Evolutionary conservation across 2,797 vertebrate species (phyloP), one percentile per base, ranked within the genome.

Genomic region (Mionectes olivaceus): DNA sequence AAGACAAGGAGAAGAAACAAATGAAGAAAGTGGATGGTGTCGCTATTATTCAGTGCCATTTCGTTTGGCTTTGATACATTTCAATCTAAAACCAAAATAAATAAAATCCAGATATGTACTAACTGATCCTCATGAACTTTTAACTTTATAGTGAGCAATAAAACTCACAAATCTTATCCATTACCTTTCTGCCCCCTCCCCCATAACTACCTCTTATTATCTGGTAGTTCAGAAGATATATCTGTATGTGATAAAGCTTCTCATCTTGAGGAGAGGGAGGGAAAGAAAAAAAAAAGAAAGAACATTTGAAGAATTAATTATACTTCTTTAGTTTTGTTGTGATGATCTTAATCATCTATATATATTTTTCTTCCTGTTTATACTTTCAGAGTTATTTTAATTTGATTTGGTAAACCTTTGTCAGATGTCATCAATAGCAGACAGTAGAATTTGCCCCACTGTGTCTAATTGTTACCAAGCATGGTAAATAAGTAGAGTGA

Each of bases 221-320:
- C 57, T 65, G 59, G 44, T 50, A 44, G 9, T 25, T 52, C n/a
- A 46, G 28, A 65, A 44, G n/a, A 44, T 21, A 25, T 17, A 37
- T 28, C 23, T 50, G 10, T 2, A 0, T n/a, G 3, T 1, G 3
- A 41, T 3, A 16, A 32, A 5, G 7, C 11, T 50, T 5, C 13
- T 86, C 12, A 33, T 47, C 28, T 35, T 52, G 21, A 5, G 22
- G 3, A 1, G 1, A 4, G 15, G 15, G 0, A 1, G 2, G 1
- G 1, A 6, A 1, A 17, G 18, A 28, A 50, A 50, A 49, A 9
- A 46, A 28, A 63, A 30, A 2, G 13, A 8, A 39, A 30, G 25
- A 30, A 44, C 24, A 47, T 37, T 46, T 53, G 5, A 33, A 35
- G 7, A 59, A 35, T 35, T 25, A 37, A 25, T 37, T 74, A 41